A percentile compares a stretch with the other conserved stretches of the same genome.
Evolutionary conservation across 2,113 vertebrate species (phyloP).

Genomic region (Pimephales promelas): DNA sequence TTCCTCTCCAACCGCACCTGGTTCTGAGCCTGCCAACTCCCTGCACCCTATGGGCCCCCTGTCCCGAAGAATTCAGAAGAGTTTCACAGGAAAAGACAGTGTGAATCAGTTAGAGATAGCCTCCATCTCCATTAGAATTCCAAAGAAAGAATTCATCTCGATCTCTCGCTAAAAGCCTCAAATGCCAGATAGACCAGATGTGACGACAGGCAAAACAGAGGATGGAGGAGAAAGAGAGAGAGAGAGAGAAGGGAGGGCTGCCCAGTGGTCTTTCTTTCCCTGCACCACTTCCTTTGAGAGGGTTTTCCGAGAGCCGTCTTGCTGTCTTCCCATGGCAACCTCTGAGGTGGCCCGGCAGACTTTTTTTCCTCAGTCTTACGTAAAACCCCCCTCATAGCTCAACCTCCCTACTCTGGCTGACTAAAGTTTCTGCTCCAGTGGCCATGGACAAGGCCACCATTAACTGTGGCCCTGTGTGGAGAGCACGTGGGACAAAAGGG

Average conservation of each 20-base stretch:
- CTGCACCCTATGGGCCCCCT: conserved; percentile 3
- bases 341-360: conserved; percentile 78
- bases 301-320: conserved; percentile 62
- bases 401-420: conserved; percentile 66
- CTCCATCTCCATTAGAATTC: conserved; percentile 31
- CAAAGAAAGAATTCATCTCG: conserved; percentile 34
- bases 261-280: conserved; percentile 38
- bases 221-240: background rate
- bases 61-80: conserved; percentile 43
- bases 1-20: conserved; percentile 46
- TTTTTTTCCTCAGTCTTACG: conserved; percentile 46
- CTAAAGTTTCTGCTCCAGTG: conserved; percentile 91
- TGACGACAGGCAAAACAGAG: conserved; percentile 39
- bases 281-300: conserved; percentile 56
- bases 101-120: conserved; percentile 54
- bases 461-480: conserved; percentile 90
- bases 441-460: conserved; percentile 92
- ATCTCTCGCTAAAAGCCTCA: conserved; percentile 50
- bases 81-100: conserved; percentile 63
- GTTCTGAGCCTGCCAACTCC: conserved; percentile 22
- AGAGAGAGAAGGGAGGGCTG: conserved; percentile 20
- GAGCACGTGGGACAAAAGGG: conserved; percentile 88
- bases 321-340: conserved; percentile 76
- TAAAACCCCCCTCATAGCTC: conserved; percentile 54
- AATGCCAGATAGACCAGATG: conserved; percentile 67